A percentile compares a stretch with the other conserved stretches of the same genome.
Conservation (phyloP, 2,797 vertebrate genomes). For the Myotis planiceps region DNA sequence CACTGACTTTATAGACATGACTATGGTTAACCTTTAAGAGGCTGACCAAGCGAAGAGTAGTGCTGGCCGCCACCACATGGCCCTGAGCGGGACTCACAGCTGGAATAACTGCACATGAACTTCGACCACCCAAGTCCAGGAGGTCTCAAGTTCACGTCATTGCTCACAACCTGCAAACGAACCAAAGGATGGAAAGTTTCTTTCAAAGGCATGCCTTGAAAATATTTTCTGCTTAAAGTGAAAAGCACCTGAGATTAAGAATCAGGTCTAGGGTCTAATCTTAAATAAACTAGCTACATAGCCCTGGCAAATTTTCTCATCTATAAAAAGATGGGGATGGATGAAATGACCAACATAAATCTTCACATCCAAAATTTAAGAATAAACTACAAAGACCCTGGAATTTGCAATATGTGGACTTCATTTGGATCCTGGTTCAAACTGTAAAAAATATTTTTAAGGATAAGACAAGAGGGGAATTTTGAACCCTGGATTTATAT, state of each 20-base stretch:
- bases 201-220: not conserved
- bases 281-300: not conserved
- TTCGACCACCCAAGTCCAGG: not conserved
- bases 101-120: not conserved
- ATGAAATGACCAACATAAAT: not conserved
- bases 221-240: not conserved
- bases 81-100: not conserved
- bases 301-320: not conserved
- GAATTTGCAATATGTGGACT: not conserved
- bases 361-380: not conserved
- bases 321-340: not conserved
- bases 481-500: not conserved
- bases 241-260: not conserved
- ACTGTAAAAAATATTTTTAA: constrained; percentile 18
- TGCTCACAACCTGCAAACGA: not conserved
- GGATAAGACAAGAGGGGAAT: not conserved
- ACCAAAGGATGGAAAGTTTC: not conserved
- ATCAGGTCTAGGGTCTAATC: not conserved
- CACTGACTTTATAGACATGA: not conserved
- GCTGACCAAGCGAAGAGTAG: not conserved
- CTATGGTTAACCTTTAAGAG: not conserved
- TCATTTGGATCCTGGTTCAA: not conserved
- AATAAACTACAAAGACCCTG: not conserved
- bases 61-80: not conserved
- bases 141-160: not conserved